Percentiles rank a stretch among this genome's conserved stretches.
These are phyloP conservation scores for Lordiphosa collinella DNA, from an alignment of 1,140 invertebrate species.

Conservation along the genomic window DNA sequence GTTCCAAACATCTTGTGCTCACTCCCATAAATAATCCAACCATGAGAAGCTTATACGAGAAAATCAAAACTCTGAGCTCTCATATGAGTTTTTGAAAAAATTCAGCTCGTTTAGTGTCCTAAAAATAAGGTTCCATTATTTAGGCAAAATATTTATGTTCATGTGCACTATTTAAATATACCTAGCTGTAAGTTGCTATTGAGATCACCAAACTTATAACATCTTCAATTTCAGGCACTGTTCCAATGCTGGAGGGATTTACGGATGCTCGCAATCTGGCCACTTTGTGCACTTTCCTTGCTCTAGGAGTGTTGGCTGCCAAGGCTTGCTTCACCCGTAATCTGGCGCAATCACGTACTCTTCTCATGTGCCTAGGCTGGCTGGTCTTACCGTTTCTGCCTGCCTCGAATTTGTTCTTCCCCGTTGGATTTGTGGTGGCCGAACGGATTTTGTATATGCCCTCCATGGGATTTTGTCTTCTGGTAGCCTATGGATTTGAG, in stretches of 20 bases:
- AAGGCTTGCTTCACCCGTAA: constrained; percentile 57
- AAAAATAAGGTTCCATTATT: too few species aligned
- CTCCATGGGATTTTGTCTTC: constrained; percentile 97
- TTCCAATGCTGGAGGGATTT: constrained; percentile 91
- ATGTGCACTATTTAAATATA: too few species aligned
- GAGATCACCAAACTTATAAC: too few species aligned
- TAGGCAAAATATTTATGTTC: too few species aligned
- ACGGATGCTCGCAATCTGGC: constrained; percentile 91
- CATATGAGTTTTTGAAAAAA: too few species aligned
- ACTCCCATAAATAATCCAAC: too few species aligned
- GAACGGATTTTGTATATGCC: constrained; percentile 97
- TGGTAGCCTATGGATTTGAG: constrained; percentile 90
- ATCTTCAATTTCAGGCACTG: constrained; percentile 83
- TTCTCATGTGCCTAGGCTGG: constrained; percentile 92
- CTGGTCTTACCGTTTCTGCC: constrained; percentile 95
- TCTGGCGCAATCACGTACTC: constrained; percentile 83
- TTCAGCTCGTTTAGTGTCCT: too few species aligned
- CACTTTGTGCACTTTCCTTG: constrained; percentile 87
- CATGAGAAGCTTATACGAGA: too few species aligned
- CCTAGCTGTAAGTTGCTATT: too few species aligned
- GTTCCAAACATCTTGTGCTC: too few species aligned
- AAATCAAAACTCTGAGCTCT: too few species aligned
- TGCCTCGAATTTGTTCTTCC: constrained; percentile 97
- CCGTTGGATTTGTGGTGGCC: constrained; percentile 98
- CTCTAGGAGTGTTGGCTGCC: constrained; percentile 80